Evolutionary conservation across 1,140 invertebrate species (phyloP), one percentile per base, ranked within the genome.

Genomic region (Aphidius ervi): DNA sequence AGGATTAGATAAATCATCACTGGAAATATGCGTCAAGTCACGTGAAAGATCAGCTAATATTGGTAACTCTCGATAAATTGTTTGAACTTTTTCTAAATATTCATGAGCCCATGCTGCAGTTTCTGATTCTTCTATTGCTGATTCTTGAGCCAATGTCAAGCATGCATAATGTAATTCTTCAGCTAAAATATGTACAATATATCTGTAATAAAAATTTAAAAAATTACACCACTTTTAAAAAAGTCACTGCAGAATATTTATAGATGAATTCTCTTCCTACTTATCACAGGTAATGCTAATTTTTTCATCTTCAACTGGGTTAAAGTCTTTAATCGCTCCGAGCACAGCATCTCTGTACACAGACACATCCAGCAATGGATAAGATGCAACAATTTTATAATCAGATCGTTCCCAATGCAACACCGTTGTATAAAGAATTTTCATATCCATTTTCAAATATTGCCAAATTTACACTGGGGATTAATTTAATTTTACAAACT

Each of bases 91-190:
- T 20, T 72, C 62, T 10, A 76, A 56, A 56, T 74, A 73, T 10
- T 70, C 57, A 9, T 74, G 67, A 8, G 62, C 65, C 45, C 57
- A 58, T 9, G 66, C 68, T 43, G 65, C 62, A 2, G 67, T 9
- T 7, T 23, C 23, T 9, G 67, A 64, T 6, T 64, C 61, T 3
- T 59, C 58, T 31, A 64, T 53, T 6, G 63, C 57, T 6, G 60
- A 69, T 1, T 68, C 66, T 37, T 65, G 43, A 60, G 57, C 70
- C 6, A 39, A 55, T 0, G 73, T 74, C 8, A 75, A 37, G 50
- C 72, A 74, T 2, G 59, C 69, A 23, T 74, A 75, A 16, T 66
- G 59, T 10, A 74, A 55, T 49, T 73, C 69, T 6, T 70, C 64
- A 46, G 70, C 65, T 10, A 72, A 43, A 50, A 73, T 16, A 58